These are phyloP conservation scores for Tympanuchus pallidicinctus DNA, from an alignment of 2,113 vertebrate species.

Conservation along the genomic window DNA sequence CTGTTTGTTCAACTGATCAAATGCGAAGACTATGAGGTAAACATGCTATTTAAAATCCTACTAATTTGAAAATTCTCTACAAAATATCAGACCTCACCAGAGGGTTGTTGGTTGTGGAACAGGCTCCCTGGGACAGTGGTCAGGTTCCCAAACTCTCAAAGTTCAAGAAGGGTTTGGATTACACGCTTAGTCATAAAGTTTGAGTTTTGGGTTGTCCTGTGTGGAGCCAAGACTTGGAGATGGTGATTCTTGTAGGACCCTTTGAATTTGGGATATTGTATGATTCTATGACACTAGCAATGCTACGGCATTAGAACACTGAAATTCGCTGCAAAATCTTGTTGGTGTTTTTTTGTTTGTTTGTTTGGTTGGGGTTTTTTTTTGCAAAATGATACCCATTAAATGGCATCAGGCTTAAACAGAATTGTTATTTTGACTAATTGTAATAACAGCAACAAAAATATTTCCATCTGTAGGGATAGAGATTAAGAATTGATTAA, in stretches of 20 bases:
- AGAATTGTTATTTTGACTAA: background rate
- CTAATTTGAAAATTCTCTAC: background rate
- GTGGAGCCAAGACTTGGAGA: too few relatives aligned
- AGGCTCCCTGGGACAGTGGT: too few relatives aligned
- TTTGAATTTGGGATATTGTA: too few relatives aligned
- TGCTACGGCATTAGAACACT: background rate
- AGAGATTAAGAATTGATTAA: background rate
- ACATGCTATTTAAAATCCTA: background rate
- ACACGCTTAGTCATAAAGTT: too few relatives aligned
- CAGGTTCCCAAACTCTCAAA: too few relatives aligned
- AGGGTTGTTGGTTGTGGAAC: too few relatives aligned
- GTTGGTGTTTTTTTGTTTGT: background rate
- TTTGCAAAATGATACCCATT: background rate
- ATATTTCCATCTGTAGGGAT: background rate
- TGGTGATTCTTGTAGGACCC: too few relatives aligned
- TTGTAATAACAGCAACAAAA: background rate
- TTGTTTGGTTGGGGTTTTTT: background rate
- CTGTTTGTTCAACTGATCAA: background rate
- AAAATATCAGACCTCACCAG: background rate
- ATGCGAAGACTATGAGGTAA: background rate
- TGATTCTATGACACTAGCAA: background rate
- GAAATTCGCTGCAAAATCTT: background rate
- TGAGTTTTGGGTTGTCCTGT: too few relatives aligned
- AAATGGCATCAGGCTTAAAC: background rate
- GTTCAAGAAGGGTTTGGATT: too few relatives aligned